Conservation (phyloP, 2,888 invertebrate species). For the Folsomia candida region DNA sequence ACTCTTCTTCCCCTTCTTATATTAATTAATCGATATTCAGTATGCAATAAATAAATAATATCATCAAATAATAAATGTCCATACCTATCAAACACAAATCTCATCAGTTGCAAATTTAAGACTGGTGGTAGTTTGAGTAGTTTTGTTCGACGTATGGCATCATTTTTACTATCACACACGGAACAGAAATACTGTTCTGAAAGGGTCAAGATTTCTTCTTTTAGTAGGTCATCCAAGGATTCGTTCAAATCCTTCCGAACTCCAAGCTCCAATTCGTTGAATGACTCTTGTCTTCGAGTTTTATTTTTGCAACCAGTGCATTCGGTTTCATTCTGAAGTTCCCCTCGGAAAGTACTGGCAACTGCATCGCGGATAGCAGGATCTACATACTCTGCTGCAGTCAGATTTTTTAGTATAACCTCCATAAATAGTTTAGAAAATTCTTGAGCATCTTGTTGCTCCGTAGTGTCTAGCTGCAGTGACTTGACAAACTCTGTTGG, state of each 20-base stretch:
- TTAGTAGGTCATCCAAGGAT: conserved; percentile 60
- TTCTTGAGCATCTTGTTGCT: conserved; percentile 67
- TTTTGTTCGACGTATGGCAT: conserved; percentile 61
- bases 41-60: too few species aligned
- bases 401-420: conserved; percentile 27
- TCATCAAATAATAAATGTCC: background rate
- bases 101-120: conserved; percentile 62
- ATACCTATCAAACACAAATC: conserved; percentile 64
- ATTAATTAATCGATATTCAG: too few species aligned
- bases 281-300: conserved; percentile 51
- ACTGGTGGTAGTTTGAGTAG: conserved; percentile 61
- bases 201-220: conserved; percentile 62
- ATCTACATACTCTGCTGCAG: conserved; percentile 27
- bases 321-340: conserved; percentile 38
- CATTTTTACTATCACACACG: conserved; percentile 60
- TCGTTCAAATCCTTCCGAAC: conserved; percentile 58
- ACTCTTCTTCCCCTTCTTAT: too few species aligned
- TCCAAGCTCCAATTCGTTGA: conserved; percentile 63
- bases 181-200: conserved; percentile 63
- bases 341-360: conserved; percentile 41
- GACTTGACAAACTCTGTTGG: conserved; percentile 61
- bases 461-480: conserved; percentile 60
- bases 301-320: conserved; percentile 40
- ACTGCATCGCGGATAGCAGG: conserved; percentile 26
- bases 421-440: conserved; percentile 63